Percentiles rank a stretch among this genome's conserved stretches.
Evolutionary conservation across 1,140 invertebrate species (phyloP).

Genomic region (Steinernema feltiae): DNA sequence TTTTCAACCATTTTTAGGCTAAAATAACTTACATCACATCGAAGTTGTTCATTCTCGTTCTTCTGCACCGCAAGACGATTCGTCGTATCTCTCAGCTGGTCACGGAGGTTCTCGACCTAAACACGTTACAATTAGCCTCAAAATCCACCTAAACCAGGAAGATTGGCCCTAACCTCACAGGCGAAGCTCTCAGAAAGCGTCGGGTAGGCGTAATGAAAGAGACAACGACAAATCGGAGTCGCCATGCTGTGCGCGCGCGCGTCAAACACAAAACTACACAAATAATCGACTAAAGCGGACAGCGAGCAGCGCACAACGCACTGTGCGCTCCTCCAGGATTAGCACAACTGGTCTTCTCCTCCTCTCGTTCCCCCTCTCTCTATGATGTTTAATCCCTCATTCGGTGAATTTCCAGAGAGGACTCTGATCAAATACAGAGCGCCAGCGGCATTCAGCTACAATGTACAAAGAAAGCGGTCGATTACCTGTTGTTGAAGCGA

Average conservation of each 20-base stretch:
- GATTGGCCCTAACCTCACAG: not conserved
- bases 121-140: not conserved
- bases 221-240: not conserved
- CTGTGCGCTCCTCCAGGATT: not conserved
- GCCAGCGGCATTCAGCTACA: no score
- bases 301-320: no score
- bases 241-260: not conserved
- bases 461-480: not conserved
- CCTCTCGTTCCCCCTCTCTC: not conserved
- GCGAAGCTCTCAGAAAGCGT: slow-evolving; percentile 5
- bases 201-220: not conserved
- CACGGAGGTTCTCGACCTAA: not conserved
- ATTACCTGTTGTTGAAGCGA: not conserved
- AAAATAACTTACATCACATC: not conserved
- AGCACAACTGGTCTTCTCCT: not conserved
- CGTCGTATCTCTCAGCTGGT: not conserved
- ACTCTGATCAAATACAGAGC: slow-evolving; percentile 1
- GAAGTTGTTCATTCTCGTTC: not conserved
- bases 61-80: not conserved
- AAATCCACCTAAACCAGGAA: not conserved
- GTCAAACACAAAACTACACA: not conserved
- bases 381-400: not conserved
- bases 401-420: not conserved
- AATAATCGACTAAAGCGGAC: not conserved
- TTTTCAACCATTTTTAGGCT: not conserved